phyloP scores from a whole-genome alignment of 2,113 vertebrate species.

The Atractosteus spatula region DNA sequence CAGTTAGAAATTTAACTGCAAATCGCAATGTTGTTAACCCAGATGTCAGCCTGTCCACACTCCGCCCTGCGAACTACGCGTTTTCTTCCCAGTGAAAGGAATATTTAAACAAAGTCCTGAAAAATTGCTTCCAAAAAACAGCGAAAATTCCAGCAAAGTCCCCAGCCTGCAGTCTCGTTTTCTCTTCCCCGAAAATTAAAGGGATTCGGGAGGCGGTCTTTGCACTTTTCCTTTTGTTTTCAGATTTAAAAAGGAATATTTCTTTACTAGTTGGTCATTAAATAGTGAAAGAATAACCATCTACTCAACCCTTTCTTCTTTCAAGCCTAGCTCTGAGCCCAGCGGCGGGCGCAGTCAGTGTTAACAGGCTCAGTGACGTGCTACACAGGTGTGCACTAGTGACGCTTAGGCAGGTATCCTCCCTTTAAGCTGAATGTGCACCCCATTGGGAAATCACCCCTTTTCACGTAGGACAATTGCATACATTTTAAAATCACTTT shows the following conservation, averaged over 20 bases:
- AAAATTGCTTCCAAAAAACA: neutral
- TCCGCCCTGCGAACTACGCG: slow-evolving; percentile 61
- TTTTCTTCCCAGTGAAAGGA: slow-evolving; percentile 45
- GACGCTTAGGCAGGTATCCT: slow-evolving; percentile 11
- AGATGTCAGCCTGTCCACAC: slow-evolving; percentile 36
- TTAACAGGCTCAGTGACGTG: slow-evolving; percentile 11
- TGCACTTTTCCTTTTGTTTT: no score
- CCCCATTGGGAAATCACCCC: no score
- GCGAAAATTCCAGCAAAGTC: neutral
- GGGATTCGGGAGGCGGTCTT: no score
- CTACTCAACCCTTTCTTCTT: no score
- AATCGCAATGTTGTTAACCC: slow-evolving; percentile 24
- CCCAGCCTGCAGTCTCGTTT: no score
- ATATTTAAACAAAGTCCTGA: slow-evolving; percentile 30
- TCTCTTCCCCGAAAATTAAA: no score
- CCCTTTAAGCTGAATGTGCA: neutral
- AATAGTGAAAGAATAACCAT: no score
- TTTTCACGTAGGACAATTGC: no score
- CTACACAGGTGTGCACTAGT: slow-evolving; percentile 21
- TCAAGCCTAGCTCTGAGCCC: neutral
- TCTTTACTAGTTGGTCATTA: no score
- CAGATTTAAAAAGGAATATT: no score
- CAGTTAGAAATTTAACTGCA: slow-evolving; percentile 22
- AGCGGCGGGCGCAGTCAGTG: neutral
- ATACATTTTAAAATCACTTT: no score